Conservation (phyloP, 2,113 vertebrate species). For the human region DNA sequence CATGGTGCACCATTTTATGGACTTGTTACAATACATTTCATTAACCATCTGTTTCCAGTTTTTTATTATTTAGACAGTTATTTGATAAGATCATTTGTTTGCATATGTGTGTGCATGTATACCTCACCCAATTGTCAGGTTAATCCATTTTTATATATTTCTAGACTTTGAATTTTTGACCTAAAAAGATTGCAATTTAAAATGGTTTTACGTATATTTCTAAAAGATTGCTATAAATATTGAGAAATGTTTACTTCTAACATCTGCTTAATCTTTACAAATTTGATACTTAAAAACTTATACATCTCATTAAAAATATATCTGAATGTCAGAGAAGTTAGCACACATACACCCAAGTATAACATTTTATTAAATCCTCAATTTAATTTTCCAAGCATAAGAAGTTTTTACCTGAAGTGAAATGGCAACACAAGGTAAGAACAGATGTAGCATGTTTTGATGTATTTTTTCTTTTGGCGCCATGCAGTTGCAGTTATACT, state of each 20-base stretch:
- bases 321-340: slow-evolving; percentile 19
- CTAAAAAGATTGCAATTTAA: background rate
- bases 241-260: slow-evolving; percentile 29
- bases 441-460: slow-evolving; percentile 17
- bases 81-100: background rate
- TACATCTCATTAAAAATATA: slow-evolving; percentile 54
- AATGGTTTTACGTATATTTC: slow-evolving; percentile 16
- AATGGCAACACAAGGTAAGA: background rate
- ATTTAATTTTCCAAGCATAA: slow-evolving; percentile 43
- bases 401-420: slow-evolving; percentile 25
- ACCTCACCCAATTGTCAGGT: background rate
- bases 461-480: background rate
- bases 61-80: slow-evolving; percentile 28
- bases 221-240: slow-evolving; percentile 23
- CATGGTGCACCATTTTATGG: background rate
- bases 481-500: background rate
- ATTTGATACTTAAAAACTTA: slow-evolving; percentile 2
- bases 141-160: background rate
- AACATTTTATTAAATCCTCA: slow-evolving; percentile 17
- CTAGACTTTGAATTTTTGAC: background rate
- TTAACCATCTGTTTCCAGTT: slow-evolving; percentile 7
- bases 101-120: background rate
- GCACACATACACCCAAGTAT: background rate
- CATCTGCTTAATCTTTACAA: slow-evolving; percentile 21
- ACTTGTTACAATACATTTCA: background rate